These are phyloP conservation scores for Siderastrea radians DNA, from an alignment of 92 coral and sea anemone species.

Conservation along the genomic window DNA sequence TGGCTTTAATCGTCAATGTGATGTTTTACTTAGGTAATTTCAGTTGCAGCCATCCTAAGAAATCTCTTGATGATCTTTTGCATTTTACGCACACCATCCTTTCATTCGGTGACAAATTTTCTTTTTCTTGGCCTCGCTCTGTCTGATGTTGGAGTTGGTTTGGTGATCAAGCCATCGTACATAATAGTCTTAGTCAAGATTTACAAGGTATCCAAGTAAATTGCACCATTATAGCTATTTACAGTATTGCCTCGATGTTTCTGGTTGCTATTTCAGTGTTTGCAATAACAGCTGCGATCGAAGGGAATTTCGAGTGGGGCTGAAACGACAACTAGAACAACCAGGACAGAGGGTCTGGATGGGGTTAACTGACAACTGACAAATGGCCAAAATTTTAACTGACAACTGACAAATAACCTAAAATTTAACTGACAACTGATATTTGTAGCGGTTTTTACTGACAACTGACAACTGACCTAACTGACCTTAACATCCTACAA, in stretches of 20 bases:
- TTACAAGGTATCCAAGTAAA: not conserved
- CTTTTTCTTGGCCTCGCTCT: constrained; percentile 5
- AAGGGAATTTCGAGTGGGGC: too few relatives aligned
- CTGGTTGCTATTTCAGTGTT: not conserved
- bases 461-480: too few relatives aligned
- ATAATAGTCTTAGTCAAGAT: not conserved
- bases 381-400: too few relatives aligned
- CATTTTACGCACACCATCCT: constrained; percentile 5
- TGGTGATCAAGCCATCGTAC: not conserved
- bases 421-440: too few relatives aligned
- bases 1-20: not conserved
- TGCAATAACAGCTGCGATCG: not conserved
- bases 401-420: too few relatives aligned
- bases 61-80: not conserved
- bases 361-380: too few relatives aligned
- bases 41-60: not conserved
- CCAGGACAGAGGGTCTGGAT: too few relatives aligned
- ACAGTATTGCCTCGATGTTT: not conserved
- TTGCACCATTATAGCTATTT: not conserved
- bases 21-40: not conserved
- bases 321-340: too few relatives aligned
- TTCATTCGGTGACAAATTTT: constrained; percentile 5
- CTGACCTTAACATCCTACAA: too few relatives aligned
- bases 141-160: constrained; percentile 3
- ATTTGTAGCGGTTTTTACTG: too few relatives aligned